A percentile compares a stretch with the other conserved stretches of the same genome.
phyloP scores from a whole-genome alignment of 2,888 invertebrate species.

The Pseudanteris insignis region DNA sequence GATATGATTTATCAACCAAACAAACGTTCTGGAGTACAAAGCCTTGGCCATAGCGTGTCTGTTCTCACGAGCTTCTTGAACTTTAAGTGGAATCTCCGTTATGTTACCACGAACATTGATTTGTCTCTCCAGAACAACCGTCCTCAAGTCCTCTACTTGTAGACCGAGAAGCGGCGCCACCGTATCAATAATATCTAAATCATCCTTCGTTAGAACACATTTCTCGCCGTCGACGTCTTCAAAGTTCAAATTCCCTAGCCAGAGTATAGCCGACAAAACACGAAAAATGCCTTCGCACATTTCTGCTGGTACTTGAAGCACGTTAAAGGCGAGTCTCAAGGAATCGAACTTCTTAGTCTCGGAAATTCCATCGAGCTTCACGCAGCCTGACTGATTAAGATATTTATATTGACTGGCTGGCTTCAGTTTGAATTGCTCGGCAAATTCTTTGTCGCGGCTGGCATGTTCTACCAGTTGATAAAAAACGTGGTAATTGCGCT shows the following conservation, averaged over 20 bases:
- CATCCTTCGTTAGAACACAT: conserved; percentile 77
- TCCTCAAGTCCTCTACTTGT: conserved; percentile 77
- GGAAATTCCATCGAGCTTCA: conserved; percentile 72
- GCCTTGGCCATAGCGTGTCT: conserved; percentile 94
- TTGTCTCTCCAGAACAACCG: conserved; percentile 81
- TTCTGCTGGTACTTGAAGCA: conserved; percentile 84
- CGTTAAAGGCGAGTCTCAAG: conserved; percentile 87
- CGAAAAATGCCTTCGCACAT: conserved; percentile 91
- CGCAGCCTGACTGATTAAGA: conserved; percentile 82
- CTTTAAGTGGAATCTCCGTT: conserved; percentile 88
- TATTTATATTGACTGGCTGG: conserved; percentile 84
- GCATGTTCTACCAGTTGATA: conserved; percentile 91
- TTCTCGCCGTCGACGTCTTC: conserved; percentile 88
- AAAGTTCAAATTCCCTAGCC: conserved; percentile 89
- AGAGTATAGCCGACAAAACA: conserved; percentile 86
- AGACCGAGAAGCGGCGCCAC: conserved; percentile 80
- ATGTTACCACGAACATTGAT: conserved; percentile 93
- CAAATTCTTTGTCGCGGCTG: conserved; percentile 80
- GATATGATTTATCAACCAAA: conserved; percentile 91
- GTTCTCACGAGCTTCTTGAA: conserved; percentile 90
- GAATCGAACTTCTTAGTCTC: conserved; percentile 82
- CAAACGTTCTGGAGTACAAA: conserved; percentile 87
- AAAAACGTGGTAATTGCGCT: conserved; percentile 91
- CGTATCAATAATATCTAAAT: conserved; percentile 77
- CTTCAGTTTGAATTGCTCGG: conserved; percentile 77